Evolutionary conservation across 2,888 invertebrate genomes (phyloP), one percentile per base, ranked within the genome.

Genomic region (Yponomeuta evonymella): DNA sequence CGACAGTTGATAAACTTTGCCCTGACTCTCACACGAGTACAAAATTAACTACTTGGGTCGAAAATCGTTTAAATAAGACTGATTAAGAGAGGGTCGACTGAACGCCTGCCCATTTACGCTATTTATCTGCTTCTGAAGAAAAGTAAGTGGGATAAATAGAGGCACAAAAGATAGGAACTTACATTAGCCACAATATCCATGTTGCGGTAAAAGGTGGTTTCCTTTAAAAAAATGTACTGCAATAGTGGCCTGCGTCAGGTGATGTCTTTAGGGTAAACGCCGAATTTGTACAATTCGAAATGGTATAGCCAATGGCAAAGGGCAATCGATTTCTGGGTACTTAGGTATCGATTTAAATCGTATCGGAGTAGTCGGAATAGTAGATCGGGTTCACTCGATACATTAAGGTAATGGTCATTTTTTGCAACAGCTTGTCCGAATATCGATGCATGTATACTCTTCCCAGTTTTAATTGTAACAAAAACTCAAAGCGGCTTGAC

Each of bases 301-400:
- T 90, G 77, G 80, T 88, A 92, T 66, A 91, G 86, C 90, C 91
- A 91, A 84, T 88, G 85, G 83, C 89, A 92, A 75, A 85, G 79
- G 72, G 74, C 76, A 58, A 75, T 79, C 80, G 85, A 86, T 70
- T 76, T 77, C 73, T 77, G 80, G 81, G 74, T 81, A 76, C 77
- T 88, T 87, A 84, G 76, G 75, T 80, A 78, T 65, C 85, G 83
- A 74, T 83, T 81, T 86, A 89, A 75, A 87, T 93, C 92, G 94
- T 94, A 94, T 95, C 94, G 78, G 94, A 94, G 80, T 94, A 94
- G 84, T 94, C 94, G 71, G 94, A 94, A 84, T 94, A 94, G 84
- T 94, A 94, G 80, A 94, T 94, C 72, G 94, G 94, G 85, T 94
- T 94, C 76, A 94, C 90, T 77, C 94, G 93, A 83, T 89, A 94